Conservation (phyloP, 1,140 invertebrate genomes). For the Helicoverpa zea region DNA sequence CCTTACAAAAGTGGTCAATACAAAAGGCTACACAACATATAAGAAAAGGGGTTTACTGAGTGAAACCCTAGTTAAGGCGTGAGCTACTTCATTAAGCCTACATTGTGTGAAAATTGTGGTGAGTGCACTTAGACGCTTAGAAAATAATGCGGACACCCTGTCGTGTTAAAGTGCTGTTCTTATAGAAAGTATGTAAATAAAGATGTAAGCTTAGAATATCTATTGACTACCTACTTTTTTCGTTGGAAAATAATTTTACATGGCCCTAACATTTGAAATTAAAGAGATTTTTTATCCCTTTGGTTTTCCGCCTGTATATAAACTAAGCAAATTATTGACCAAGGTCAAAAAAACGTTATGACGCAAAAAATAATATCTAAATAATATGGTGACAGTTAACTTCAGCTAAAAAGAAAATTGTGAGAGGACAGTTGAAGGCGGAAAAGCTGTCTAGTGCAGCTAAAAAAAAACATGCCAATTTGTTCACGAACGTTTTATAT, state of each 20-base stretch:
- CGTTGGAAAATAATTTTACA: too few relatives aligned
- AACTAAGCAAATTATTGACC: too few relatives aligned
- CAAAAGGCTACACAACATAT: too few relatives aligned
- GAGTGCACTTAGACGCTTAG: constrained; percentile 1
- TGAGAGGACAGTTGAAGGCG: background rate
- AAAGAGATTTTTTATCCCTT: too few relatives aligned
- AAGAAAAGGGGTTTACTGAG: background rate
- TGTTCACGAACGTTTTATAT: background rate
- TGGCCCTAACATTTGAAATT: too few relatives aligned
- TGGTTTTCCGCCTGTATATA: too few relatives aligned
- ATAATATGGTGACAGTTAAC: background rate
- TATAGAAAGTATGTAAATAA: background rate
- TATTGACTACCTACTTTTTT: too few relatives aligned
- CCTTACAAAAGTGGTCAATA: too few relatives aligned
- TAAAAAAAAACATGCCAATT: background rate
- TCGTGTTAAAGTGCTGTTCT: background rate
- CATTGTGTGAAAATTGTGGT: constrained; percentile 10
- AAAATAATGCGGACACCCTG: background rate
- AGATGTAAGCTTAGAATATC: too few relatives aligned
- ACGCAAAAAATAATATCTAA: background rate
- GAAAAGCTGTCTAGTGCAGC: background rate
- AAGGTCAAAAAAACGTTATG: too few relatives aligned
- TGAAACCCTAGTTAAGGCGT: background rate
- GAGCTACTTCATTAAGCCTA: constrained; percentile 13
- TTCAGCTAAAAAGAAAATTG: background rate